Evolutionary conservation across 2,113 vertebrate species (phyloP), one percentile per base, ranked within the genome.

Genomic region (Leucopternis melanops): DNA sequence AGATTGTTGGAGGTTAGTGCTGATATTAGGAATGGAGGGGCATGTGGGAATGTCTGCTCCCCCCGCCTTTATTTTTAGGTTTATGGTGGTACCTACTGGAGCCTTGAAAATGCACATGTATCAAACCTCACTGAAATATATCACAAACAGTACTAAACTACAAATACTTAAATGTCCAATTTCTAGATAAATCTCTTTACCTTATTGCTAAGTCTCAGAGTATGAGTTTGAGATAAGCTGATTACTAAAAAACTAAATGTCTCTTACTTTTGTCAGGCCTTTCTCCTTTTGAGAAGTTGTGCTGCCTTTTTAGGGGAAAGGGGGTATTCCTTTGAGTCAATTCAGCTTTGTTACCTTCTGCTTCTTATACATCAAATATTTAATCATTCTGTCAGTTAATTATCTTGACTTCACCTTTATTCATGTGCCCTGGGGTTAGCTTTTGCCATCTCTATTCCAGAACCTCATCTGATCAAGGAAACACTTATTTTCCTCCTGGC

Each of bases 1-100:
- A 98, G 99, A 10, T 93, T 99, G 78, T 92, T 99, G 93, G 99
- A 99, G 99, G 99, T 99, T n/a, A 93, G 97, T 96, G 74, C 62
- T 82, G 26, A 7, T 58, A 9, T 2, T 40, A 5, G 54, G 52
- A 78, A n/a, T 50, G 32, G 17, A 59, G 65, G 29, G 8, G 49
- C 9, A 18, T n/a, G 25, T 54, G 77, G 58, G 38, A 72, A 70
- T 45, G 19, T 45, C 32, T 92, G 7, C 5, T 86, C 4, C 19
- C 12, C 29, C 16, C 3, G 2, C 16, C 10, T 88, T 77, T 61
- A 50, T 71, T 88, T 78, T 77, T 57, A 63, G 20, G 10, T 66
- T 94, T 91, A 21, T 36, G 47, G 15, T n/a, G 29, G 16, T 84
- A n/a, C 10, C 11, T 78, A 8, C 22, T 65, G 44, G 34, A 92